These are phyloP conservation scores for Habroteleia sp. DNA, from an alignment of 2,888 invertebrate species.

Conservation along the genomic window DNA sequence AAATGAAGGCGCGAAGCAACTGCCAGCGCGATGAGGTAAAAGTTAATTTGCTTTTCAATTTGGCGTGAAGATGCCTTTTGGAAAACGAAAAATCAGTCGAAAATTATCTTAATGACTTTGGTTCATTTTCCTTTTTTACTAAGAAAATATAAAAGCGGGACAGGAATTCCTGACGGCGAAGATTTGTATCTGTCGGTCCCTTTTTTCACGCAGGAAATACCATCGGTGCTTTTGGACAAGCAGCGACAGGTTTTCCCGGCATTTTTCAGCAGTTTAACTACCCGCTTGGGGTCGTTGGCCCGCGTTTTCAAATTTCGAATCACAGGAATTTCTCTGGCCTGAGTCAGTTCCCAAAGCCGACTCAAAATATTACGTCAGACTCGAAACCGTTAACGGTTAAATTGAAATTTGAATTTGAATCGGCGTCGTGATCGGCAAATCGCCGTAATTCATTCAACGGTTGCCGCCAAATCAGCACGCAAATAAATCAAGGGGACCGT, in stretches of 20 bases:
- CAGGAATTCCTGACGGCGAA: slow-evolving; percentile 1
- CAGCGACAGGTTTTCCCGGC: slow-evolving; percentile 21
- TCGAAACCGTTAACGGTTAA: slow-evolving; percentile 16
- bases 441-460: slow-evolving; percentile 4
- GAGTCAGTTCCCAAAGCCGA: too few species aligned
- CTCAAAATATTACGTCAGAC: neutral
- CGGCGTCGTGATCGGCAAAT: slow-evolving; percentile 12
- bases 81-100: too few species aligned
- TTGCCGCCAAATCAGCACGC: slow-evolving; percentile 1
- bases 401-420: slow-evolving; percentile 11
- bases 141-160: neutral
- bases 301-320: neutral
- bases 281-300: slow-evolving; percentile 5
- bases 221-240: slow-evolving; percentile 1
- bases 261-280: slow-evolving; percentile 1
- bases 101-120: too few species aligned
- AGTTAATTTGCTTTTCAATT: too few species aligned
- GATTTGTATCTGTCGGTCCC: neutral
- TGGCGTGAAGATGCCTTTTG: too few species aligned
- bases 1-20: neutral
- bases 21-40: slow-evolving; percentile 10
- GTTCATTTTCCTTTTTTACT: neutral
- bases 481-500: slow-evolving; percentile 1
- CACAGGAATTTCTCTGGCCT: too few species aligned
- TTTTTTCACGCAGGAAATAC: slow-evolving; percentile 8